These are phyloP conservation scores for Blennius ocellaris DNA, from an alignment of 2,113 vertebrate species.

Conservation along the genomic window DNA sequence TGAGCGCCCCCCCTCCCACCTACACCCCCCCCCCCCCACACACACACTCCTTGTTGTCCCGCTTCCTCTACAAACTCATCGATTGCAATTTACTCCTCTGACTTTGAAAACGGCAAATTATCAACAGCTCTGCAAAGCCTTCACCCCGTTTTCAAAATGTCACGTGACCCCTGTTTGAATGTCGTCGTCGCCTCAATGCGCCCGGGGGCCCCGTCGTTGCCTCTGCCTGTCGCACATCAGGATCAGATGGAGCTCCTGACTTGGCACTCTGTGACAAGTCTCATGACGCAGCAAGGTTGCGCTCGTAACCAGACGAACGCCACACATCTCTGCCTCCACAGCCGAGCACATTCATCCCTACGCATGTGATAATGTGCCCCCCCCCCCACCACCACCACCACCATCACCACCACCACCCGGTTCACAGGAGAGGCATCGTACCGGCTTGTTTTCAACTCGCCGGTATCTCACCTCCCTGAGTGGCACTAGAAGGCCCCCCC, in stretches of 20 bases:
- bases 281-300: conserved; percentile 55
- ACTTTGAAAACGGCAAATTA: not conserved
- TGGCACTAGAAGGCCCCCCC: not conserved
- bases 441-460: conserved; percentile 33
- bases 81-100: conserved; percentile 20
- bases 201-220: conserved; percentile 4
- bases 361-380: conserved; percentile 52
- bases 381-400: no score
- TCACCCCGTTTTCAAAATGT: no score
- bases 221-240: conserved; percentile 47
- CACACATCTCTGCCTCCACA: conserved; percentile 50
- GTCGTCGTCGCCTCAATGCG: conserved; percentile 1
- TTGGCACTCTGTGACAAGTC: conserved; percentile 45
- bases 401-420: no score
- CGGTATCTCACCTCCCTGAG: conserved; percentile 35
- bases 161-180: not conserved
- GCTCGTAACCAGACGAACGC: not conserved
- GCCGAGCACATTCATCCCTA: conserved; percentile 22
- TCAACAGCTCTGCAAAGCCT: not conserved
- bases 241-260: no score
- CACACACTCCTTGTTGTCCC: not conserved
- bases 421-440: conserved; percentile 48
- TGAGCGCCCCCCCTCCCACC: conserved; percentile 26
- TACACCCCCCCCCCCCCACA: conserved; percentile 6
- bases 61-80: conserved; percentile 7